phyloP scores from a whole-genome alignment of 2,888 invertebrate genomes.

The Dicyrtomina minuta region DNA sequence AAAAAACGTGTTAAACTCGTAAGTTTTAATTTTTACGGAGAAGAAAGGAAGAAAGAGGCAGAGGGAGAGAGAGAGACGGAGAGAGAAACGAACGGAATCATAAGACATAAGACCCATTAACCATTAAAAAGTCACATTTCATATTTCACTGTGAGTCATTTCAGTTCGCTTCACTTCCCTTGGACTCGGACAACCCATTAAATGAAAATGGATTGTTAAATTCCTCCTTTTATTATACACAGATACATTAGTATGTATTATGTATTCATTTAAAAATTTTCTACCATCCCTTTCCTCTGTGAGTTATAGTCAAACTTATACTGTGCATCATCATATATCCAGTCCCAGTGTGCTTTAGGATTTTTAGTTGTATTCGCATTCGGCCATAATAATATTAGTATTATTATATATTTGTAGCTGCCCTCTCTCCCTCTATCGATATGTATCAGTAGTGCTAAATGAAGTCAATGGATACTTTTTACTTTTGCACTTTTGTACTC shows the following conservation, averaged over 20 bases:
- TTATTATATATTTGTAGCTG: too few relatives aligned
- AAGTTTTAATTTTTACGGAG: too few relatives aligned
- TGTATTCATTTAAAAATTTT: too few relatives aligned
- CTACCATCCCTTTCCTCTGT: too few relatives aligned
- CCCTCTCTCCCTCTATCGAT: not conserved
- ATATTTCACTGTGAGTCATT: slow-evolving; percentile 4
- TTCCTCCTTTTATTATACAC: slow-evolving; percentile 6
- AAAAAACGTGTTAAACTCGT: too few relatives aligned
- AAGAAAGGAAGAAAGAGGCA: not conserved
- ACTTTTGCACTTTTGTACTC: slow-evolving; percentile 3
- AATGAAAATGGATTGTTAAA: slow-evolving; percentile 7
- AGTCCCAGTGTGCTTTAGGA: too few relatives aligned
- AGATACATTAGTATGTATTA: not conserved
- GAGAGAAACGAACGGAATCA: not conserved
- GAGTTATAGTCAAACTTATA: too few relatives aligned
- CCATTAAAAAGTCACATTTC: slow-evolving; percentile 14
- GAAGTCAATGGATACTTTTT: slow-evolving; percentile 9
- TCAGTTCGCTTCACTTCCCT: not conserved
- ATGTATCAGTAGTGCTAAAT: too few relatives aligned
- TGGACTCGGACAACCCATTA: not conserved
- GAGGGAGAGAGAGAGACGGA: not conserved
- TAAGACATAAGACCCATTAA: not conserved
- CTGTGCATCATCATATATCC: not conserved
- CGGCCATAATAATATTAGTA: too few relatives aligned
- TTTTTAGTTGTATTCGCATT: too few relatives aligned